Conservation (phyloP, 2,888 invertebrate species). For the Eulithis testata region DNA sequence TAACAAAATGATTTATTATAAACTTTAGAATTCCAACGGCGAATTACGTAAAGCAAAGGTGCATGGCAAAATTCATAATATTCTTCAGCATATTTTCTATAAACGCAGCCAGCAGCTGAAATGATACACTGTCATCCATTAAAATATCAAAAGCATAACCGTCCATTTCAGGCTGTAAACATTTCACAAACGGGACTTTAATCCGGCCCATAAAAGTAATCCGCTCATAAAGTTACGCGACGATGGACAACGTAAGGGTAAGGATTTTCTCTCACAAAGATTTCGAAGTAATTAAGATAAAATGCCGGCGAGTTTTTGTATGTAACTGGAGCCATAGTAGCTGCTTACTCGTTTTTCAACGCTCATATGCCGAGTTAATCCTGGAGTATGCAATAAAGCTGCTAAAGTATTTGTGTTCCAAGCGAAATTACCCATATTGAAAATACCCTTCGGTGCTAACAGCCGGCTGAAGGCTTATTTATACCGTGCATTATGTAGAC, state of each 20-base stretch:
- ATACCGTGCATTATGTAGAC: conserved; percentile 67
- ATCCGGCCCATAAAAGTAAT: conserved; percentile 83
- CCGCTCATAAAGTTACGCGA: conserved; percentile 82
- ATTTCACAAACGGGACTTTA: conserved; percentile 81
- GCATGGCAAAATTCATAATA: not conserved
- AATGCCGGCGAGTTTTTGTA: conserved; percentile 78
- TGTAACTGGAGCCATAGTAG: conserved; percentile 66
- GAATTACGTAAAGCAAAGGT: conserved; percentile 5
- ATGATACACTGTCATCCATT: conserved; percentile 30
- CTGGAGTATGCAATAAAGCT: conserved; percentile 81
- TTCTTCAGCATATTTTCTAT: not conserved
- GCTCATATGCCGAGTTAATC: conserved; percentile 81
- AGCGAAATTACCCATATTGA: conserved; percentile 83
- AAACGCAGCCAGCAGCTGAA: conserved; percentile 5
- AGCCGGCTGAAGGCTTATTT: conserved; percentile 78
- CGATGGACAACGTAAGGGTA: conserved; percentile 83
- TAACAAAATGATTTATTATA: conserved; percentile 58
- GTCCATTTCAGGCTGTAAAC: conserved; percentile 75
- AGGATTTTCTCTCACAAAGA: conserved; percentile 81
- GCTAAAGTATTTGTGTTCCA: conserved; percentile 81
- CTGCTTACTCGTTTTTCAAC: conserved; percentile 75
- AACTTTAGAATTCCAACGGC: conserved; percentile 49
- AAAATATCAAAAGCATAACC: conserved; percentile 53
- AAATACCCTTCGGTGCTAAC: conserved; percentile 81
- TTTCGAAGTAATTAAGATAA: conserved; percentile 84